These are phyloP conservation scores for Brachionus sp. DNA, from an alignment of 1,140 invertebrate species.

Conservation along the genomic window DNA sequence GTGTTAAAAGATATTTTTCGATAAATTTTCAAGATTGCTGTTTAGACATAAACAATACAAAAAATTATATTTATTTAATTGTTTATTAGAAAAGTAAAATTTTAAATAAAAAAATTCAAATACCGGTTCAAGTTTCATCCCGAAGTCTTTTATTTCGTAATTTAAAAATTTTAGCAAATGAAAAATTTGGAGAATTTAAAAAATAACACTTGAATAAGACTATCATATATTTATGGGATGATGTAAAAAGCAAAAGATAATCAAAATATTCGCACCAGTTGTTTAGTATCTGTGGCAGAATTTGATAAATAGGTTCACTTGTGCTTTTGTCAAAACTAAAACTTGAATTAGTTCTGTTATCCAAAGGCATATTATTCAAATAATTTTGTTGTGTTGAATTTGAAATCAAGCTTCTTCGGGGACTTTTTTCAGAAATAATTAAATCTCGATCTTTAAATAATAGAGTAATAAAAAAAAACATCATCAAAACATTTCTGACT, in stretches of 20 bases:
- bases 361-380: background rate
- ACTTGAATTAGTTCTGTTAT: background rate
- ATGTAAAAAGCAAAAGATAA: conserved; percentile 25
- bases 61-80: no score
- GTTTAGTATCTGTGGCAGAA: conserved; percentile 1
- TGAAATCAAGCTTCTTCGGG: background rate
- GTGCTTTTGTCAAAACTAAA: background rate
- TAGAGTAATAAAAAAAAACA: background rate
- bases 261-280: conserved; percentile 12
- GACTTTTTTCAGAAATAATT: background rate
- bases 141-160: background rate
- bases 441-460: background rate
- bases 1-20: no score
- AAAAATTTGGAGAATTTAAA: background rate
- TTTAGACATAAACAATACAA: no score
- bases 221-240: conserved; percentile 42
- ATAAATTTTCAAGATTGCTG: no score
- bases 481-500: conserved; percentile 21
- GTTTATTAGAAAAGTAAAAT: no score
- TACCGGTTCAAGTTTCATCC: background rate
- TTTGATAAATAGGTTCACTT: background rate
- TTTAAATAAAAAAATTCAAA: background rate
- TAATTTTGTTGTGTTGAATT: background rate
- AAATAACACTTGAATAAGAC: conserved; percentile 42
- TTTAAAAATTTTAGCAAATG: background rate